Base-by-base conservation (phyloP, 2,888 invertebrate genomes). In the Chaetoderma sp. region DNA sequence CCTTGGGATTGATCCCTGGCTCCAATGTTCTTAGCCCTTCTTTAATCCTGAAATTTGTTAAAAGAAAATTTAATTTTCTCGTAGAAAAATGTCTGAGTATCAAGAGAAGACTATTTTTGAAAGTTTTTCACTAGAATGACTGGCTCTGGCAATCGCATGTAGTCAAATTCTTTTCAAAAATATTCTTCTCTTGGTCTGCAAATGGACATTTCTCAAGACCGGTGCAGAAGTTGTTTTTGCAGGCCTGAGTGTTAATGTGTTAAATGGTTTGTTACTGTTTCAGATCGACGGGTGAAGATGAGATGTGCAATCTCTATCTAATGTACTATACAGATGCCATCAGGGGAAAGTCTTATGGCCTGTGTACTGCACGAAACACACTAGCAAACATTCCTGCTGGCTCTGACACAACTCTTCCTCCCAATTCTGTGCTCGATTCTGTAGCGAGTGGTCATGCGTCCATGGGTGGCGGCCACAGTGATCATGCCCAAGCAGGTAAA, bases 251-350 rank as follows among this genome's bases (percentile, higher is more conserved):
- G 10, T 36, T 10, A 36, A 36, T 10, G 39, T 10, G 39, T 36
- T 36, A 36, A 36, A 10, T n/a, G 10, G 23, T 36, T 23, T 49
- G 13, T 60, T 54, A 27, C 3, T 56, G 59, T 30, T 68, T 5
- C 72, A 85, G 86, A 27, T 66, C 75, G 4, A 83, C 82, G 4
- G 82, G 83, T 47, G 74, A 73, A 25, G 86, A 87, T 71, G 87
- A 87, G 78, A 87, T 87, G 87, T 86, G 86, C 71, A 87, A 87
- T 72, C 84, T 86, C 63, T 87, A 86, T 78, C 79, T 86, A 60
- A 86, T 87, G 87, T 86, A 81, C 73, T 86, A 84, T 71, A 81
- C 79, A n/a, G 78, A 81, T 39, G 63, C 74, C 4, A 58, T 60
- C 0, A 66, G 63, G n/a, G 67, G 71, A 2, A 52, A 61, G 10